These are phyloP conservation scores for Eristalis pertinax DNA, from an alignment of 2,888 invertebrate species.

Conservation along the genomic window DNA sequence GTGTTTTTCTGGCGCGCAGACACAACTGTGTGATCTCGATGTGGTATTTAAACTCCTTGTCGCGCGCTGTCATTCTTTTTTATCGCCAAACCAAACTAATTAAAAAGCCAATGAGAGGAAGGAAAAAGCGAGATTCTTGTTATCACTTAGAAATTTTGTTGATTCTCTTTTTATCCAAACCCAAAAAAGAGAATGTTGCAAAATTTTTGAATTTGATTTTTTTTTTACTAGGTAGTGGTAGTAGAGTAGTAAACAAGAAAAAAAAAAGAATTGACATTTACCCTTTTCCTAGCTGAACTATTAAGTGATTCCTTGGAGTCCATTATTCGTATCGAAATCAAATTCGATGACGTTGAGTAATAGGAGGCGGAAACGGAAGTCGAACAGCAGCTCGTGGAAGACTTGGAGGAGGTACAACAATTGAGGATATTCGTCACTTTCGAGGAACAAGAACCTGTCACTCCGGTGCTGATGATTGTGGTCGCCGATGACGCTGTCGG, in stretches of 20 bases:
- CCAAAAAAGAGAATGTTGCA: constrained; percentile 40
- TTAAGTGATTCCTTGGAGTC: constrained; percentile 61
- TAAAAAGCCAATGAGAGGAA: constrained; percentile 64
- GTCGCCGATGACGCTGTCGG: constrained; percentile 28
- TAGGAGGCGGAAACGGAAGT: constrained; percentile 63
- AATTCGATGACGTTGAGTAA: constrained; percentile 61
- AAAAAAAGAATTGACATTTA: constrained; percentile 66
- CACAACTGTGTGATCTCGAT: constrained; percentile 15
- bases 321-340: constrained; percentile 67
- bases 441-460: constrained; percentile 44
- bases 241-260: constrained; percentile 27
- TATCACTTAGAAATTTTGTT: constrained; percentile 51
- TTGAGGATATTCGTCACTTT: constrained; percentile 48
- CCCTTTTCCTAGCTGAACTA: constrained; percentile 73
- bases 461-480: constrained; percentile 40
- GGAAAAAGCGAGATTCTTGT: constrained; percentile 52
- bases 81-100: constrained; percentile 50
- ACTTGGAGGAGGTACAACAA: constrained; percentile 35
- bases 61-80: constrained; percentile 11
- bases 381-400: constrained; percentile 49
- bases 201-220: constrained; percentile 6
- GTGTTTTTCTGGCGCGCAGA: constrained; percentile 40
- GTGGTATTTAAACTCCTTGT: constrained; percentile 29
- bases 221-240: constrained; percentile 37
- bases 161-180: constrained; percentile 29